Evolutionary conservation across 2,113 vertebrate species (phyloP).

Genomic region (Centropus unirufus): DNA sequence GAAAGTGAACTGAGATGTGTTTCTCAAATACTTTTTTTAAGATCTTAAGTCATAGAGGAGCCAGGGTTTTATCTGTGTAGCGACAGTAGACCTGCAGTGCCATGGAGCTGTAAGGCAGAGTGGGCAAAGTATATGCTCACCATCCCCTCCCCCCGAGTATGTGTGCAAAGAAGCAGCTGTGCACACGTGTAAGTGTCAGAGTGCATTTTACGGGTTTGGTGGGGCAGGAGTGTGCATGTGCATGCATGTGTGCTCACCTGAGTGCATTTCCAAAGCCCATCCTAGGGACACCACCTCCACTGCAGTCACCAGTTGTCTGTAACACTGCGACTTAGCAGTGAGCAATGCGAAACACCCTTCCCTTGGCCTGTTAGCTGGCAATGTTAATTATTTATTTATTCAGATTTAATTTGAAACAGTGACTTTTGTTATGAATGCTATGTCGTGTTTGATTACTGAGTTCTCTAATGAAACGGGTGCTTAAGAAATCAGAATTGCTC

Average conservation of each 20-base stretch:
- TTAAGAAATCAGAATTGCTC: constrained; percentile 48
- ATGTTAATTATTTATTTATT: not conserved
- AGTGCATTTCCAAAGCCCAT: not conserved
- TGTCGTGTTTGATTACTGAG: not conserved
- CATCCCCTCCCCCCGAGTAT: not conserved
- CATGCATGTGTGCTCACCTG: not conserved
- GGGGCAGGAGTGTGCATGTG: not conserved
- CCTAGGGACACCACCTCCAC: not conserved
- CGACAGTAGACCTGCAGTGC: not conserved
- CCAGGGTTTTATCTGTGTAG: not conserved
- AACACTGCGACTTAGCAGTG: not conserved
- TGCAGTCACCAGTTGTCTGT: not conserved
- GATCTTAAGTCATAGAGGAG: not conserved
- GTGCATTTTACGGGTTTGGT: not conserved
- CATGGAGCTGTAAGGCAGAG: not conserved
- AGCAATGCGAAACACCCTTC: not conserved
- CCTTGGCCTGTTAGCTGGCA: not conserved
- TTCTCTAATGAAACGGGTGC: constrained; percentile 37
- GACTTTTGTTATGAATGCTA: not conserved
- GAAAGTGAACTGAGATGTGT: not conserved
- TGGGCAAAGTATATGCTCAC: not conserved
- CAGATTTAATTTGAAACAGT: constrained; percentile 14
- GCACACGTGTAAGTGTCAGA: not conserved
- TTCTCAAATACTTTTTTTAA: not conserved
- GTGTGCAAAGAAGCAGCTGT: not conserved